These are phyloP conservation scores for Anolis apletophallus DNA, from an alignment of 2,797 vertebrate genomes.

Conservation along the genomic window DNA sequence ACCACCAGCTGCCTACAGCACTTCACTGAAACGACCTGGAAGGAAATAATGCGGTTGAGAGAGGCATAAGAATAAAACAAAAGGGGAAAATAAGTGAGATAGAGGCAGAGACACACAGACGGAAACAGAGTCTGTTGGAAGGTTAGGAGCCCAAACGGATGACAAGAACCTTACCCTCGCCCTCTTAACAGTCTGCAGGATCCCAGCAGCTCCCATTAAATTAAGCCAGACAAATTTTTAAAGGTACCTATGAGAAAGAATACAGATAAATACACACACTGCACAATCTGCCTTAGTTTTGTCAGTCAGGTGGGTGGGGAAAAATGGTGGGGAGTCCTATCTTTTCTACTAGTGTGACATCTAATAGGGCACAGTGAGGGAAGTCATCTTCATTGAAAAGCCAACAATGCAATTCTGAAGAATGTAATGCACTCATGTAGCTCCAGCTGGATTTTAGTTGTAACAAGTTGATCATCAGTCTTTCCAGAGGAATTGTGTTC, in stretches of 20 bases:
- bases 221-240: constrained; percentile 96
- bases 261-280: constrained; percentile 92
- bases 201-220: constrained; percentile 95
- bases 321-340: constrained; percentile 8
- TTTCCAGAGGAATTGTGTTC: neutral
- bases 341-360: constrained; percentile 26
- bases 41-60: constrained; percentile 98
- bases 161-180: constrained; percentile 98
- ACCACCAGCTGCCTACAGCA: constrained; percentile 87
- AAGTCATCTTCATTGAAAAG: neutral
- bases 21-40: constrained; percentile 95
- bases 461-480: neutral
- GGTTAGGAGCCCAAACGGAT: constrained; percentile 87
- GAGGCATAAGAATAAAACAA: constrained; percentile 83
- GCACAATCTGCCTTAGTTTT: constrained; percentile 64
- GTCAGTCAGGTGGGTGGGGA: constrained; percentile 47
- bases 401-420: neutral
- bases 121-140: constrained; percentile 84
- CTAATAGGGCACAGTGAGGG: neutral
- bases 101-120: constrained; percentile 87
- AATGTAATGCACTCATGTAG: neutral
- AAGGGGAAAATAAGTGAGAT: constrained; percentile 72
- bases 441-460: neutral
- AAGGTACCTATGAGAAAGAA: constrained; percentile 95
- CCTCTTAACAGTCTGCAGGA: constrained; percentile 88